Evolutionary conservation across 2,888 invertebrate species (phyloP).

Genomic region (Lathronympha strigana): DNA sequence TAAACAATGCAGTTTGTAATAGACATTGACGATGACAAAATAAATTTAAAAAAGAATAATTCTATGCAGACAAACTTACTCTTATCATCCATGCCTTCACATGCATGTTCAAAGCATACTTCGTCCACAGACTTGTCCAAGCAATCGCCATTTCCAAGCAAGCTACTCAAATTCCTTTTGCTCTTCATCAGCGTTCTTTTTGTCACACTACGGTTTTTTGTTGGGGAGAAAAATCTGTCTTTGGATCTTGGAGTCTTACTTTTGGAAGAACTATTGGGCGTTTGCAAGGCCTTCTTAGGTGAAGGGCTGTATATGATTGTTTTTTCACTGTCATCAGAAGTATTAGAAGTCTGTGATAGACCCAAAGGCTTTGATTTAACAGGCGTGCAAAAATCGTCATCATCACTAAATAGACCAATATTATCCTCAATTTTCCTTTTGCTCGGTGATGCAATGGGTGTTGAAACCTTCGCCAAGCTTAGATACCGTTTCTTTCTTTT

Average conservation of each 20-base stretch:
- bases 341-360: slow-evolving; percentile 24
- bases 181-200: slow-evolving; percentile 53
- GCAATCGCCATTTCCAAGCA: slow-evolving; percentile 15
- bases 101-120: slow-evolving; percentile 48
- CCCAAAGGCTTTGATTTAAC: slow-evolving; percentile 19
- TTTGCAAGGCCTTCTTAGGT: slow-evolving; percentile 49
- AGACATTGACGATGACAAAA: background rate
- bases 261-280: slow-evolving; percentile 44
- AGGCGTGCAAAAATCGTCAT: slow-evolving; percentile 45
- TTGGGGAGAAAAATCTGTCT: slow-evolving; percentile 66
- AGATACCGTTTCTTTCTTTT: slow-evolving; percentile 54
- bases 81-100: slow-evolving; percentile 66
- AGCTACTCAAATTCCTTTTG: slow-evolving; percentile 57
- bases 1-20: background rate
- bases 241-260: slow-evolving; percentile 49
- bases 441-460: slow-evolving; percentile 48
- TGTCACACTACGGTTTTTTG: slow-evolving; percentile 59
- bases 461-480: slow-evolving; percentile 50
- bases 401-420: slow-evolving; percentile 60
- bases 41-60: background rate
- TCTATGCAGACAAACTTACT: slow-evolving; percentile 57
- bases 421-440: slow-evolving; percentile 48
- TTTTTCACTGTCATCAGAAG: slow-evolving; percentile 37
- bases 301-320: slow-evolving; percentile 51
- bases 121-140: slow-evolving; percentile 39